phyloP scores from a whole-genome alignment of 2,888 invertebrate genomes.

The Melanargia galathea region DNA sequence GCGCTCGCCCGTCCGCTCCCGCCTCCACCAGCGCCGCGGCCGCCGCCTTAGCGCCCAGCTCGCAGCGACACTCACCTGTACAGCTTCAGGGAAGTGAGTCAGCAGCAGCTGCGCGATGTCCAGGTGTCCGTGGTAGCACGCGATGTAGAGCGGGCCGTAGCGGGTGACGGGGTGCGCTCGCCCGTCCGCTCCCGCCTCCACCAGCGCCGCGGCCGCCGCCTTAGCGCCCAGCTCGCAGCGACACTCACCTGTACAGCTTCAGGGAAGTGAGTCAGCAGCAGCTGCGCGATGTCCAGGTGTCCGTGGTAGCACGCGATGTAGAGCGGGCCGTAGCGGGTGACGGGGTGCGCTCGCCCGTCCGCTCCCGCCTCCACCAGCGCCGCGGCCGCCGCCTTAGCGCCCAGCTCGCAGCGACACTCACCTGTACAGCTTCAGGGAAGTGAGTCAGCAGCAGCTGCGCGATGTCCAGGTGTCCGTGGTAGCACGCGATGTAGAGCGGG shows the following conservation, averaged over 20 bases:
- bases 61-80: no score
- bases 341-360: slow-evolving; percentile 94
- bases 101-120: no score
- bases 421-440: slow-evolving; percentile 92
- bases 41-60: no score
- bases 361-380: slow-evolving; percentile 91
- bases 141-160: no score
- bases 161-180: no score
- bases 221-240: no score
- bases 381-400: slow-evolving; percentile 89
- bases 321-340: slow-evolving; percentile 95
- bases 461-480: slow-evolving; percentile 91
- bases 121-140: no score
- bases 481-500: slow-evolving; percentile 94
- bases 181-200: no score
- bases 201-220: no score
- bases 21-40: no score
- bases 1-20: no score
- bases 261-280: slow-evolving; percentile 91
- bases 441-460: slow-evolving; percentile 88
- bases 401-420: slow-evolving; percentile 87
- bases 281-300: slow-evolving; percentile 87
- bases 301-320: slow-evolving; percentile 96
- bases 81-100: no score
- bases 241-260: slow-evolving; percentile 87